Conservation (phyloP, 2,888 invertebrate species). For the Oxytorus armatus region DNA sequence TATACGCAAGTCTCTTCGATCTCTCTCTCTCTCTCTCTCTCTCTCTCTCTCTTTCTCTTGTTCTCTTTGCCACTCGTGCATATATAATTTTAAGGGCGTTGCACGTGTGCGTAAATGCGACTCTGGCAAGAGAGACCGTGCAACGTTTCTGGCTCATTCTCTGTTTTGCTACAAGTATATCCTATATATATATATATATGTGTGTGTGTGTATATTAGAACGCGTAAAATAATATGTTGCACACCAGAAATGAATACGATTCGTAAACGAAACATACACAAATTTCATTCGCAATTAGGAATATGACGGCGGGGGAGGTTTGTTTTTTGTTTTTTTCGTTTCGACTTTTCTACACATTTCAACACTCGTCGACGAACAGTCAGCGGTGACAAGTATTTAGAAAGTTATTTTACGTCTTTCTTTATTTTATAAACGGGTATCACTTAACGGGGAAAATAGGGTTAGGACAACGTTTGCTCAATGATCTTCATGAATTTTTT, state of each 20-base stretch:
- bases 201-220: conserved; percentile 2
- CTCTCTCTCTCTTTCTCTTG: too few relatives aligned
- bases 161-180: conserved; percentile 4
- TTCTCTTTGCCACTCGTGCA: conserved; percentile 46
- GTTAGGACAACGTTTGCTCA: too few relatives aligned
- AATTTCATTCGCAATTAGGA: conserved; percentile 29
- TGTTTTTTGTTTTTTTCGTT: too few relatives aligned
- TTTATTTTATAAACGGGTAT: too few relatives aligned
- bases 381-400: too few relatives aligned
- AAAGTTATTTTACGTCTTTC: too few relatives aligned
- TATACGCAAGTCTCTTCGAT: conserved; percentile 17
- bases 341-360: too few relatives aligned
- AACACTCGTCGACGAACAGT: too few relatives aligned
- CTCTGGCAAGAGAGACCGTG: conserved; percentile 31
- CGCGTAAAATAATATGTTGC: conserved; percentile 60
- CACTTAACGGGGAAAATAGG: too few relatives aligned
- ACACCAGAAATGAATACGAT: conserved; percentile 44
- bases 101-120: conserved; percentile 65
- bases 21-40: conserved; percentile 17
- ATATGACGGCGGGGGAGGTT: too few relatives aligned
- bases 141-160: conserved; percentile 50
- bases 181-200: conserved; percentile 31
- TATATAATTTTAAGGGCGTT: conserved; percentile 67
- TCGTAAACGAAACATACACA: conserved; percentile 16
- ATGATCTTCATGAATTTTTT: too few relatives aligned